Percentiles rank a stretch among this genome's conserved stretches.
phyloP scores from a whole-genome alignment of 2,797 vertebrate genomes.

The Cossypha niveicapilla region DNA sequence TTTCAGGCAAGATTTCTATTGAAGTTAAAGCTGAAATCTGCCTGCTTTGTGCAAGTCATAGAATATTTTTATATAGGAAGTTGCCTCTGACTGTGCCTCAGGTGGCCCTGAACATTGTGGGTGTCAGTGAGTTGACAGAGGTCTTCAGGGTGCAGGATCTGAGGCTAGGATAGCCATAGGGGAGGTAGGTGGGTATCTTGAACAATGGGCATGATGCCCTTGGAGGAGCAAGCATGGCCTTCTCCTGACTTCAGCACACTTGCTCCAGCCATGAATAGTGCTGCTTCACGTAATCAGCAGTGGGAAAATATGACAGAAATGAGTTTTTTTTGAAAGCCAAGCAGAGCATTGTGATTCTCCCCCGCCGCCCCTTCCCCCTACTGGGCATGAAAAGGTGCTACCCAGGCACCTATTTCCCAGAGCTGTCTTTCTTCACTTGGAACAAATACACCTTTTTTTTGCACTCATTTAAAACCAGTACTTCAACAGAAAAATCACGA shows the following conservation, averaged over 20 bases:
- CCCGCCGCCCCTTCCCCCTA: background rate
- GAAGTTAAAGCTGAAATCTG: background rate
- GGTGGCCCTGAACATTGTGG: background rate
- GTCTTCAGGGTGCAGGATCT: background rate
- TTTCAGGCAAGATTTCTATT: background rate
- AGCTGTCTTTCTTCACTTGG: background rate
- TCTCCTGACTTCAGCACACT: background rate
- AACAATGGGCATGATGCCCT: background rate
- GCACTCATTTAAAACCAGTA: background rate
- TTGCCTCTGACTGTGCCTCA: background rate
- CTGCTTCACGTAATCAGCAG: background rate
- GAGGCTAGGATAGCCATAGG: background rate
- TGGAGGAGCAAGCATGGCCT: background rate
- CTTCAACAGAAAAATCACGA: background rate
- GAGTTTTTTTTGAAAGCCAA: background rate
- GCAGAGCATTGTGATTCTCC: background rate
- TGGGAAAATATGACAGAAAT: background rate
- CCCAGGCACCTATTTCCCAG: background rate
- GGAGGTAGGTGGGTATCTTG: background rate
- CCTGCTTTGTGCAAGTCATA: background rate
- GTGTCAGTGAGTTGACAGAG: background rate
- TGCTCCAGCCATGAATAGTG: background rate
- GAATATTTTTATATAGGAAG: background rate
- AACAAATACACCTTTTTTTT: background rate
- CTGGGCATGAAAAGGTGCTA: background rate